Base-by-base conservation (phyloP, 2,113 vertebrate species). In the Porphyrio hochstetteri region DNA sequence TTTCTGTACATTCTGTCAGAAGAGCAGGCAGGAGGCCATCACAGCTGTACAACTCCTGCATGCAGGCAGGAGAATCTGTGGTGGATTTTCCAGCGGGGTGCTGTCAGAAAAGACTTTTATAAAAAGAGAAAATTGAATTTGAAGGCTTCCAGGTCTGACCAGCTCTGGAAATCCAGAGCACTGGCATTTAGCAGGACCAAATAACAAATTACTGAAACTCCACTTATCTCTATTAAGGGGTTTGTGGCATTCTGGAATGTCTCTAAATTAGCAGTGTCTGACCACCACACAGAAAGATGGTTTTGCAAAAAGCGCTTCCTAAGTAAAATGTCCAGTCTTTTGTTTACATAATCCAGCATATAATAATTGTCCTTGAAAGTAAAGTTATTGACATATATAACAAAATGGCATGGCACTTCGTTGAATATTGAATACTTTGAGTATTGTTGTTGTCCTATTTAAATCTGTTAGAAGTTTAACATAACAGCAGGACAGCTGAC, bases 401-500 rank as follows among this genome's bases (percentile, higher is more conserved):
- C 24, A 75, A 84, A 94, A 85, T 64, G 48, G 9, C 13, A 8
- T 15, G 21, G 13, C 9, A 36, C 14, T 79, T 93, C 18, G 57
- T 5, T 38, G 40, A 72, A 25, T 69, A 16, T 53, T 82, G 67
- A 76, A 63, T 81, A 86, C 36, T 65, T 74, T 63, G 42, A 74
- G 36, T 38, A 25, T 7, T 81, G n/a, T 28, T 89, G 57, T 74
- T 21, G 56, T 95, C 33, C 56, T n/a, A 65, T 64, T 80, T 63
- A 86, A 86, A 74, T 67, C 64, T 60, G 60, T 75, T 70, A 78
- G 74, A 80, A 71, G 27, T 86, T n/a, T 77, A 74, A 50, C 46
- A 48, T 33, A 82, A 53, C 52, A 86, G 72, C 72, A 95, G 86
- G 52, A 33, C 57, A 89, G 50, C 56, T 88, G 64, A 60, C 55